Percentiles rank a stretch among this genome's conserved stretches.
Evolutionary conservation across 2,888 invertebrate genomes (phyloP).

Genomic region (Nemotelus pantherinus): DNA sequence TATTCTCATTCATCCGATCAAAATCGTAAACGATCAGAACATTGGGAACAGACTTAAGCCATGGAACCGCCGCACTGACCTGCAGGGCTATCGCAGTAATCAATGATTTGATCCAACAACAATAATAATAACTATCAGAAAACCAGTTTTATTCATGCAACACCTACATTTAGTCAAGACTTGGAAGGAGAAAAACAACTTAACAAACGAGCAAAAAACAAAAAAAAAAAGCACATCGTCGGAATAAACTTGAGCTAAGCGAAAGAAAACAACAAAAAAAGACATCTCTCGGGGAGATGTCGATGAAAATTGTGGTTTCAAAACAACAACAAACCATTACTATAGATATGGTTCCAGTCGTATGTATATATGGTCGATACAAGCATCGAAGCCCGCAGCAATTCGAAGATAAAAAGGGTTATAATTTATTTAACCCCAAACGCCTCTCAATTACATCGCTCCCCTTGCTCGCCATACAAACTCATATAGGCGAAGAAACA

Average conservation of each 20-base stretch:
- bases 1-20: no score
- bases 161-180: conserved; percentile 18
- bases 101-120: conserved; percentile 17
- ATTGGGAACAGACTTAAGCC: no score
- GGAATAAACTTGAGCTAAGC: background rate
- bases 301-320: background rate
- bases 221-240: conserved; percentile 7
- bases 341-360: conserved; percentile 6
- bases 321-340: background rate
- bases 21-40: no score
- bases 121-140: conserved; percentile 13
- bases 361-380: background rate
- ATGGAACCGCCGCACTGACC: no score
- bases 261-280: background rate
- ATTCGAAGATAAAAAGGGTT: conserved; percentile 27
- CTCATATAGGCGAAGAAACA: background rate
- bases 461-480: background rate
- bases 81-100: background rate
- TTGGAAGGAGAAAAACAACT: conserved; percentile 7
- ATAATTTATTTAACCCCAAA: conserved; percentile 46
- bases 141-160: conserved; percentile 36
- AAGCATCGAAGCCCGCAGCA: background rate
- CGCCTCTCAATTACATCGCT: conserved; percentile 45
- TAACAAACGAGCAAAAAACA: background rate
- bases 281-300: background rate